Percentiles rank a stretch among this genome's conserved stretches.
Conservation (phyloP, 2,113 vertebrate genomes). For the Rhabdornis inornatus region DNA sequence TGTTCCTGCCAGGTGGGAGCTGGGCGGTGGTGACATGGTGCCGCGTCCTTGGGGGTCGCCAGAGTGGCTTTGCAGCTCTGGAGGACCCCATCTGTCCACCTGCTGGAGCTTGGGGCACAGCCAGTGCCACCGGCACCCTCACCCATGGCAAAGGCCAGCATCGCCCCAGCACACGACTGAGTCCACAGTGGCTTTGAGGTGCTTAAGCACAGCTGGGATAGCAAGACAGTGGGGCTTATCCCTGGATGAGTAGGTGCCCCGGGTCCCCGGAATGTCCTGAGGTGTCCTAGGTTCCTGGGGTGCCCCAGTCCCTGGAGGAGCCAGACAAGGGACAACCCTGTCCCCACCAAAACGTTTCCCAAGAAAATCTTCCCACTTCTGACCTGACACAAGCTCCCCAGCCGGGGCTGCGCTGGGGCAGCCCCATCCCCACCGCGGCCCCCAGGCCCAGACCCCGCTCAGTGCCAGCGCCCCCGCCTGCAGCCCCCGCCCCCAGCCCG, state of each 20-base stretch:
- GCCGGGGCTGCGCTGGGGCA: rapidly evolving
- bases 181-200: neutral
- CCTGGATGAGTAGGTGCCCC: rapidly evolving
- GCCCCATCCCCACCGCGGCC: too few relatives aligned
- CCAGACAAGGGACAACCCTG: rapidly evolving
- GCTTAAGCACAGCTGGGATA: rapidly evolving
- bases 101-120: rapidly evolving
- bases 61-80: neutral
- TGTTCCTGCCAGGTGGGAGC: neutral
- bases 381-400: neutral
- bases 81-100: neutral
- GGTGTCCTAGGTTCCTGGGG: neutral
- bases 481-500: too few relatives aligned
- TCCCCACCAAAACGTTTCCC: neutral
- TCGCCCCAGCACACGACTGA: rapidly evolving
- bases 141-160: neutral
- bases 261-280: neutral
- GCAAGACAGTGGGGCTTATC: rapidly evolving
- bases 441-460: rapidly evolving
- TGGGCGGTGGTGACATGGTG: neutral
- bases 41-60: rapidly evolving
- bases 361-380: neutral
- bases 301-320: neutral
- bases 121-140: rapidly evolving
- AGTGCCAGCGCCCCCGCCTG: rapidly evolving